Conservation (phyloP, 1,140 invertebrate genomes). For the Sipha flava region DNA sequence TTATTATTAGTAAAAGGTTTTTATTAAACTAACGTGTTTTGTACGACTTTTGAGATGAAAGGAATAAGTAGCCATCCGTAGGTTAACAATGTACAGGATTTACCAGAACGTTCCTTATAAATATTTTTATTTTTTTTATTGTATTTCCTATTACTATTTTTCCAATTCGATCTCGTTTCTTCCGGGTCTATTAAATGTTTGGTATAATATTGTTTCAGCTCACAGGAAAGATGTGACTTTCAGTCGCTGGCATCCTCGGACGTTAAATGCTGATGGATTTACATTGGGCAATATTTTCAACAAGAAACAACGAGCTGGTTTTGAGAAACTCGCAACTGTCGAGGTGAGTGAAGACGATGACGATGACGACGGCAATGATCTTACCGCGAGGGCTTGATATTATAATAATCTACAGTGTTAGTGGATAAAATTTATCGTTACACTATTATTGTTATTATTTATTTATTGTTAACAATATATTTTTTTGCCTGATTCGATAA, state of each 20-base stretch:
- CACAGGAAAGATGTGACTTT: not conserved
- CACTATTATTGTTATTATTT: not conserved
- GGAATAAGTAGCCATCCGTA: too few relatives aligned
- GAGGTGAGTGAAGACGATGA: conserved; percentile 13
- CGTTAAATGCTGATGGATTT: not conserved
- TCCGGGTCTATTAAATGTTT: not conserved
- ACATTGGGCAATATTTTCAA: conserved; percentile 26
- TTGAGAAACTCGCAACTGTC: conserved; percentile 14
- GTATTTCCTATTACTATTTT: not conserved
- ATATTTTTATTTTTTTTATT: not conserved
- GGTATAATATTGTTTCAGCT: not conserved
- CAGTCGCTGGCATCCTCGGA: conserved; percentile 4
- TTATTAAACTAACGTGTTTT: too few relatives aligned
- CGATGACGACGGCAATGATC: not conserved
- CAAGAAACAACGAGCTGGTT: conserved; percentile 4
- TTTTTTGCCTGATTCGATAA: not conserved
- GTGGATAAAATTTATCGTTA: not conserved
- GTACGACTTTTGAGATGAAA: too few relatives aligned
- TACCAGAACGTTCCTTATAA: too few relatives aligned
- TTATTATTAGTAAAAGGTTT: too few relatives aligned
- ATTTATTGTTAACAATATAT: not conserved
- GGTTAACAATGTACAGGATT: too few relatives aligned
- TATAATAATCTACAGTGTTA: not conserved
- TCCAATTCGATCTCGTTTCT: too few relatives aligned
- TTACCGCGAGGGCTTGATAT: not conserved